Conservation (phyloP, 2,888 invertebrate species). For the Tenthredo distinguenda region DNA sequence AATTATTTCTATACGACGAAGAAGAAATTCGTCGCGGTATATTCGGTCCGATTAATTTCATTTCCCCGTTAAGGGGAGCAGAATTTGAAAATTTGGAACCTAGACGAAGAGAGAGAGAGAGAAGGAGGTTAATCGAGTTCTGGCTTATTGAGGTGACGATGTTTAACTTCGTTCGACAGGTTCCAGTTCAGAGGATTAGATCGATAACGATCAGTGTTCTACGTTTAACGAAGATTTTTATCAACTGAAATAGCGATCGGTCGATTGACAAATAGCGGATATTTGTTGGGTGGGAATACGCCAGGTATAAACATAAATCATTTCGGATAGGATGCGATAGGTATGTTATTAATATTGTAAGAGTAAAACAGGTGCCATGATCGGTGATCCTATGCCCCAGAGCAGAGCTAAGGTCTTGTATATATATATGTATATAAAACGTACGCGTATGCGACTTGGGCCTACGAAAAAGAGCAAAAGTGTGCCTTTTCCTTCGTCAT, state of each 20-base stretch:
- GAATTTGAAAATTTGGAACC: too few species aligned
- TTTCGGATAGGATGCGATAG: not conserved
- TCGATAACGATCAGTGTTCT: slow-evolving; percentile 38
- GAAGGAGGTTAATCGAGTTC: slow-evolving; percentile 32
- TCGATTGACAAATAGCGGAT: slow-evolving; percentile 16
- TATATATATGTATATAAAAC: not conserved
- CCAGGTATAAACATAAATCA: not conserved
- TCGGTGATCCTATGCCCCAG: slow-evolving; percentile 6
- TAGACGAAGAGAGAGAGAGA: not conserved
- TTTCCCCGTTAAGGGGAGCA: too few species aligned
- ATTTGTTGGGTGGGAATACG: not conserved
- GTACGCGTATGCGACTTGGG: not conserved
- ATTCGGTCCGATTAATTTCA: too few species aligned
- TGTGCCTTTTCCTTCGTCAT: slow-evolving; percentile 40
- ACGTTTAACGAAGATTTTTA: slow-evolving; percentile 39
- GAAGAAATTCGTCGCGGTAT: not conserved
- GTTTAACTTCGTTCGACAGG: slow-evolving; percentile 46
- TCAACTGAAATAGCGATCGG: not conserved
- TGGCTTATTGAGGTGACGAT: slow-evolving; percentile 39
- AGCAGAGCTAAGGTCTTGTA: not conserved
- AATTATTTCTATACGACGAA: not conserved
- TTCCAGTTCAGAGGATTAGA: slow-evolving; percentile 42
- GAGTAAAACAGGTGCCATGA: slow-evolving; percentile 36
- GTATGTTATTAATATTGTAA: slow-evolving; percentile 26
- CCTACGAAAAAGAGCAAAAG: slow-evolving; percentile 54